Evolutionary conservation across 37 sponge, comb jelly and placozoan genomes (phyloP).

Genomic region (Eunapius fragilis): DNA sequence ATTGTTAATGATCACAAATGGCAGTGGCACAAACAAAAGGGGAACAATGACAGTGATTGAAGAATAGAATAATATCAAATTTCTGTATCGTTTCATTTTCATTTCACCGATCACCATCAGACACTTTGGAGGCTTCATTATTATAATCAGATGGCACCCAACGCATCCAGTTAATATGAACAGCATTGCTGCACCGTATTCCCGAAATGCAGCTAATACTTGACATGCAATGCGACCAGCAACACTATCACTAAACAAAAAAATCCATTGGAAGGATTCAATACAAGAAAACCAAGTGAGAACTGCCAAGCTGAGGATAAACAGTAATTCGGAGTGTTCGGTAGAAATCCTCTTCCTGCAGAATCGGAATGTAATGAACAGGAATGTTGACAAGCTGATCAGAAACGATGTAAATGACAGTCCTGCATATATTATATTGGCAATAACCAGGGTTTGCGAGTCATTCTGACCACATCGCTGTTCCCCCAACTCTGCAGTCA

Average conservation of each 20-base stretch:
- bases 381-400: not conserved
- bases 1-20: not conserved
- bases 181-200: not conserved
- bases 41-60: not conserved
- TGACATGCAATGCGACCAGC: not conserved
- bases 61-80: not conserved
- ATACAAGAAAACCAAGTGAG: not conserved
- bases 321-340: not conserved
- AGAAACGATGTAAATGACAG: not conserved
- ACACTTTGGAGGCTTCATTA: not conserved
- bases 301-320: not conserved
- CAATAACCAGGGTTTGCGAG: not conserved
- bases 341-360: not conserved
- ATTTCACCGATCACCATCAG: not conserved
- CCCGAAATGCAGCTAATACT: not conserved
- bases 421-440: not conserved
- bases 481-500: too few species aligned
- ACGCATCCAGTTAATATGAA: not conserved
- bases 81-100: not conserved
- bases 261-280: not conserved
- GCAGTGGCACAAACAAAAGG: not conserved
- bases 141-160: not conserved
- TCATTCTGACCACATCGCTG: not conserved
- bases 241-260: not conserved
- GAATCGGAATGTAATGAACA: not conserved